These are phyloP conservation scores for Drosophila sulfurigaster DNA, from an alignment of 1,140 invertebrate species.

Conservation along the genomic window DNA sequence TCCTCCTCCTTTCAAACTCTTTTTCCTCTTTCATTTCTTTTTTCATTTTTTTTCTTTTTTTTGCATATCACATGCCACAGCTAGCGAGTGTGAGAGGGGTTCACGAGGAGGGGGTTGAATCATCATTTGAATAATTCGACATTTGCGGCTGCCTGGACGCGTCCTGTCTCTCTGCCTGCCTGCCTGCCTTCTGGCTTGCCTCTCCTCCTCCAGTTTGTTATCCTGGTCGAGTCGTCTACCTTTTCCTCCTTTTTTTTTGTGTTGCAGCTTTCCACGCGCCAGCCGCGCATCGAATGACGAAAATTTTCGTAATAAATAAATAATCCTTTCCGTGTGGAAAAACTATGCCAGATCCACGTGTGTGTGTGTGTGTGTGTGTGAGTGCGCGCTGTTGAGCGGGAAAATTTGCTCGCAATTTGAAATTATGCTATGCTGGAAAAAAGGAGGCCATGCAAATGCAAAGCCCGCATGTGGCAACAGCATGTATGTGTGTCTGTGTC, in stretches of 20 bases:
- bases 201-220: slow-evolving; percentile 15
- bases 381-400: slow-evolving; percentile 51
- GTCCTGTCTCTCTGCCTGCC: background rate
- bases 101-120: slow-evolving; percentile 67
- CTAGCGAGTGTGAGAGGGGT: slow-evolving; percentile 30
- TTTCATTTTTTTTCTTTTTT: slow-evolving; percentile 58
- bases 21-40: slow-evolving; percentile 25
- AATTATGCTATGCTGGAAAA: slow-evolving; percentile 61
- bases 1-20: slow-evolving; percentile 17
- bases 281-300: slow-evolving; percentile 80
- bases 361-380: slow-evolving; percentile 37
- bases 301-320: slow-evolving; percentile 82
- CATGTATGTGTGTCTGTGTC: slow-evolving; percentile 9
- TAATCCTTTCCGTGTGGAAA: slow-evolving; percentile 68
- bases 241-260: slow-evolving; percentile 33
- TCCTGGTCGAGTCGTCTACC: slow-evolving; percentile 34
- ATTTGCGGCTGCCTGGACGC: slow-evolving; percentile 64
- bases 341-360: slow-evolving; percentile 36
- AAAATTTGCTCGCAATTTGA: slow-evolving; percentile 81
- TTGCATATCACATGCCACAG: slow-evolving; percentile 69
- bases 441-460: slow-evolving; percentile 78
- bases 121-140: slow-evolving; percentile 83
- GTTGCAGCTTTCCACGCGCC: slow-evolving; percentile 74
- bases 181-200: background rate
- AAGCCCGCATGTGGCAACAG: slow-evolving; percentile 62